Conservation (phyloP, 2,797 vertebrate species). For the Microchirus variegatus region DNA sequence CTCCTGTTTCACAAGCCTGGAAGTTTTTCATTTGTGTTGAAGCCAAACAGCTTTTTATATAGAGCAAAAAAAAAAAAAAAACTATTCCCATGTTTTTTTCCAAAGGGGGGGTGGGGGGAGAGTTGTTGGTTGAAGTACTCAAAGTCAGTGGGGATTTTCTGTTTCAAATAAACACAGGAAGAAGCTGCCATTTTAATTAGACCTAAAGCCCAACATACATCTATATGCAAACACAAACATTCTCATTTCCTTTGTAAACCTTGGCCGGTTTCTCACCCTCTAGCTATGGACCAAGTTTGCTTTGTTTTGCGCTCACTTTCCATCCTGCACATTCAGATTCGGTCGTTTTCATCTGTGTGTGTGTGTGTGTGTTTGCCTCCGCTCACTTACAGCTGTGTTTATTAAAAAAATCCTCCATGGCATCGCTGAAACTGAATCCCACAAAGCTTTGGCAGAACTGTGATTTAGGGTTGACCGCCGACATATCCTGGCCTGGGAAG, state of each 20-base stretch:
- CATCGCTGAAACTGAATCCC: constrained; percentile 20
- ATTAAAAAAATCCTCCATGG: constrained; percentile 24
- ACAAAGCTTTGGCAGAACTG: constrained; percentile 3
- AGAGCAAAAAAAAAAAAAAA: constrained; percentile 1
- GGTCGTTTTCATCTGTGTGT: constrained; percentile 36
- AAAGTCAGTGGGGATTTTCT: constrained; percentile 62
- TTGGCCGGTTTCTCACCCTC: constrained; percentile 27
- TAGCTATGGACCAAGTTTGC: constrained; percentile 12
- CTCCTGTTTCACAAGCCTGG: constrained; percentile 41
- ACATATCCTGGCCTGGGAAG: constrained; percentile 11
- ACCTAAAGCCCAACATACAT: constrained; percentile 52
- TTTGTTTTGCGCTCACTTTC: neutral
- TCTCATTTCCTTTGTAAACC: constrained; percentile 54
- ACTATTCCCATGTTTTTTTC: constrained; percentile 30
- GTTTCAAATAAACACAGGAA: constrained; percentile 80
- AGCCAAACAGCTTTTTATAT: constrained; percentile 41
- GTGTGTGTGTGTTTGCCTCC: constrained; percentile 25
- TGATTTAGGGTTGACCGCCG: constrained; percentile 15
- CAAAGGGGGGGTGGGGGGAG: constrained; percentile 13
- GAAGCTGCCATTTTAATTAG: constrained; percentile 62
- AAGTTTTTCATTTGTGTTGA: constrained; percentile 31
- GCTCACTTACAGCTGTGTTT: constrained; percentile 50
- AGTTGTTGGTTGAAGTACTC: constrained; percentile 43
- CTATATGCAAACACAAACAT: constrained; percentile 72
- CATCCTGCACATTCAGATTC: constrained; percentile 14